A percentile compares a stretch with the other conserved stretches of the same genome.
phyloP scores from a whole-genome alignment of 1,140 invertebrate species.

The Orchesella cincta region DNA sequence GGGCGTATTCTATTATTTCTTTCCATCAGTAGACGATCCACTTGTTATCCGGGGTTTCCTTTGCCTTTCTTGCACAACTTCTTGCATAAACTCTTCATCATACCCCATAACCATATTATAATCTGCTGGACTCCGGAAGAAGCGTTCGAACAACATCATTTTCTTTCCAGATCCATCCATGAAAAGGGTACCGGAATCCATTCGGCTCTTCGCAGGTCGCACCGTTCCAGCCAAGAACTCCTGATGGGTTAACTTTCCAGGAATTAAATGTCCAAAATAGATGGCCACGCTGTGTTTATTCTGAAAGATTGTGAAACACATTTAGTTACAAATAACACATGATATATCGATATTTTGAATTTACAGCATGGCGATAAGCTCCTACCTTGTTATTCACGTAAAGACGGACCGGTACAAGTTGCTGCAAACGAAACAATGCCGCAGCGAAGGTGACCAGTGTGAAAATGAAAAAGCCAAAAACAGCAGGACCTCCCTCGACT shows the following conservation, averaged over 20 bases:
- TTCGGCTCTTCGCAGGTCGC: not conserved
- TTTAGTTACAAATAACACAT: not conserved
- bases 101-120: conserved; percentile 31
- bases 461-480: not conserved
- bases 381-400: conserved; percentile 1
- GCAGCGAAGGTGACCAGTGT: not conserved
- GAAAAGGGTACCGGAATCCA: not conserved
- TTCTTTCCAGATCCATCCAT: conserved; percentile 31
- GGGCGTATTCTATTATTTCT: too few species aligned
- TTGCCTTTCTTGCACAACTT: too few species aligned
- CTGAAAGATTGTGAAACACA: not conserved
- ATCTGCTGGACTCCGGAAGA: conserved; percentile 39
- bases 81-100: not conserved
- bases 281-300: conserved; percentile 37
- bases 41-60: too few species aligned
- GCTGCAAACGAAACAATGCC: not conserved
- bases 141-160: conserved; percentile 39
- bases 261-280: conserved; percentile 31
- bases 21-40: too few species aligned
- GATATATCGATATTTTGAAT: not conserved
- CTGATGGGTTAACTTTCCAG: conserved; percentile 13
- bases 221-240: conserved; percentile 44
- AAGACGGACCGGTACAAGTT: not conserved
- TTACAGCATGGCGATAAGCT: not conserved
- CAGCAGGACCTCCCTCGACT: not conserved